A percentile compares a stretch with the other conserved stretches of the same genome.
These are phyloP conservation scores for Murina feae DNA, from an alignment of 2,113 vertebrate genomes.

Conservation along the genomic window DNA sequence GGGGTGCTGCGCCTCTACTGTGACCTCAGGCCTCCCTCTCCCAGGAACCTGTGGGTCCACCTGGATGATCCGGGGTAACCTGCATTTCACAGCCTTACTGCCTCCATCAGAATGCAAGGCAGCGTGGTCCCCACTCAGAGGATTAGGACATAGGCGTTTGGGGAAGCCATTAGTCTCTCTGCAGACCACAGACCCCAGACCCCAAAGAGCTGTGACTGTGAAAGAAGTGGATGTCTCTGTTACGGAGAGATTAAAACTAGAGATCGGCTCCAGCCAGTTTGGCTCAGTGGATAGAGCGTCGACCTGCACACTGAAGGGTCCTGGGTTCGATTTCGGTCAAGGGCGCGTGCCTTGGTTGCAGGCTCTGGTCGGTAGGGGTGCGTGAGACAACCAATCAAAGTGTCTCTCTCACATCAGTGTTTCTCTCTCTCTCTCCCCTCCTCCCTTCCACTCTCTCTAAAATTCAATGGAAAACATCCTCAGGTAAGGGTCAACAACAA, in stretches of 20 bases:
- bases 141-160: not conserved
- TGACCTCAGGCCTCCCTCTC: not conserved
- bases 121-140: not conserved
- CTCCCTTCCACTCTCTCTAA: too few relatives aligned
- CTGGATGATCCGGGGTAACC: not conserved
- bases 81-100: not conserved
- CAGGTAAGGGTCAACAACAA: too few relatives aligned
- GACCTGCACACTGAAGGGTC: too few relatives aligned
- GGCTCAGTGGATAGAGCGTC: too few relatives aligned
- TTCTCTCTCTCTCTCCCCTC: too few relatives aligned
- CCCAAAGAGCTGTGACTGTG: not conserved
- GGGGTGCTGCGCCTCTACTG: not conserved
- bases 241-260: not conserved
- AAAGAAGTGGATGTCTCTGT: not conserved
- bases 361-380: too few relatives aligned
- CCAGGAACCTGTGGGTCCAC: not conserved
- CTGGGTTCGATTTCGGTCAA: too few relatives aligned
- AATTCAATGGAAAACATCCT: too few relatives aligned
- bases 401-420: too few relatives aligned
- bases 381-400: too few relatives aligned
- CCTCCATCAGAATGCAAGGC: not conserved
- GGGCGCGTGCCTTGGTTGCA: too few relatives aligned
- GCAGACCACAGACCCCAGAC: not conserved
- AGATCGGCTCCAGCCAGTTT: not conserved
- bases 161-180: not conserved